Evolutionary conservation across 2,797 vertebrate species (phyloP).

Genomic region (Molossus molossus): DNA sequence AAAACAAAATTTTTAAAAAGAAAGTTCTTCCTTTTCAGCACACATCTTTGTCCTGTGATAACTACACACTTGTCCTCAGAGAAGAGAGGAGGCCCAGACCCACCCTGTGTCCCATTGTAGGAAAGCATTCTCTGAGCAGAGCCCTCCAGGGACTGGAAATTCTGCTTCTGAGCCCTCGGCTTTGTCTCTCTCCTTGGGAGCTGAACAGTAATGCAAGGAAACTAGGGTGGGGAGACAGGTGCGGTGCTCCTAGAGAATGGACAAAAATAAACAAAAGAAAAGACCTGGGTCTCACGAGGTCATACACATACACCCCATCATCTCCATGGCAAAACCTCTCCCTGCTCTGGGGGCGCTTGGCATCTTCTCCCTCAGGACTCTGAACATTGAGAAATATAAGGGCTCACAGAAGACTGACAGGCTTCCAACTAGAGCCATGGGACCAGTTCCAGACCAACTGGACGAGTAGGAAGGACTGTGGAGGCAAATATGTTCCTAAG

Average conservation of each 20-base stretch:
- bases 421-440: not conserved
- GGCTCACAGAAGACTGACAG: not conserved
- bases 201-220: not conserved
- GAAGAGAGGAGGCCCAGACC: not conserved
- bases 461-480: not conserved
- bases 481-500: not conserved
- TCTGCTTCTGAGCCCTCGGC: not conserved
- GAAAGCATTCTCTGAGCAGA: conserved; percentile 23
- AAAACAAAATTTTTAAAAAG: too few species aligned
- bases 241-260: not conserved
- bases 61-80: not conserved
- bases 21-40: not conserved
- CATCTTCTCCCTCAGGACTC: not conserved
- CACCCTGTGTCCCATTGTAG: not conserved
- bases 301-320: not conserved
- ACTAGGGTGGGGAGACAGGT: not conserved
- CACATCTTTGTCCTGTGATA: not conserved
- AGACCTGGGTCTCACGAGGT: not conserved
- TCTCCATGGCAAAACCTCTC: not conserved
- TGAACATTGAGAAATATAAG: not conserved
- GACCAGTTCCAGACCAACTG: not conserved
- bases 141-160: not conserved
- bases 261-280: conserved; percentile 24
- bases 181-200: not conserved
- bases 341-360: not conserved